Base-by-base conservation (phyloP, 2,797 vertebrate genomes). In the Pachyuromys duprasi region DNA sequence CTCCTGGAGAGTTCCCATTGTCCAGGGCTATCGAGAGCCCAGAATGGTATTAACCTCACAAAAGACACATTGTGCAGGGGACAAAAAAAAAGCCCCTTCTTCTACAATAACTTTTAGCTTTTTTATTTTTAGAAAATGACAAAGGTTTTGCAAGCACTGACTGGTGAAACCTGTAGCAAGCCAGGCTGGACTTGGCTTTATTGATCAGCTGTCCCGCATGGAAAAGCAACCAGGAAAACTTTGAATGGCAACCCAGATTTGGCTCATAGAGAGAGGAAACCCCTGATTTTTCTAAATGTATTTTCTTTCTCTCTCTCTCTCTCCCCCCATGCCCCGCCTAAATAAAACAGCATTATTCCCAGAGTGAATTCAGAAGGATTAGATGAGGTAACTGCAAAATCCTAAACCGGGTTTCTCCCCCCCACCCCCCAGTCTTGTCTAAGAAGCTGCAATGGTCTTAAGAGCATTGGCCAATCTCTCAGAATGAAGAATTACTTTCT, bases 21-120 rank as follows among this genome's bases (percentile, higher is more conserved):
- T 98, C 98, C 98, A 96, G 98, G 97, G 98, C 98, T 98, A 98
- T 98, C 97, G 97, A 98, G 98, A 98, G 98, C 98, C 98, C 97
- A 97, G 98, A 98, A 98, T 98, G 98, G 98, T 98, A 98, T 98
- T 98, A 98, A 98, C 98, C 98, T 98, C 98, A 98, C 98, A 98
- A 98, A 98, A 98, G 98, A 96, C 98, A 98, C 95, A 98, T 98
- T 98, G 98, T 98, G 97, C 97, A 53, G 96, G 96, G 98, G 97
- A 98, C 98, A 98, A 98, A 98, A 98, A 72, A 97, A 98, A 98
- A 98, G 98, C 98, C 98, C 98, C 98, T 98, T 98, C 98, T 98
- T 98, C 98, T 98, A 98, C 98, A 98, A 98, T 98, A 98, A 98
- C 98, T 98, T 98, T 98, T 98, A 98, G 98, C 98, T 98, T 98